A percentile compares a stretch with the other conserved stretches of the same genome.
Evolutionary conservation across 1,140 invertebrate species (phyloP).

Genomic region (Drosophila lowei): DNA sequence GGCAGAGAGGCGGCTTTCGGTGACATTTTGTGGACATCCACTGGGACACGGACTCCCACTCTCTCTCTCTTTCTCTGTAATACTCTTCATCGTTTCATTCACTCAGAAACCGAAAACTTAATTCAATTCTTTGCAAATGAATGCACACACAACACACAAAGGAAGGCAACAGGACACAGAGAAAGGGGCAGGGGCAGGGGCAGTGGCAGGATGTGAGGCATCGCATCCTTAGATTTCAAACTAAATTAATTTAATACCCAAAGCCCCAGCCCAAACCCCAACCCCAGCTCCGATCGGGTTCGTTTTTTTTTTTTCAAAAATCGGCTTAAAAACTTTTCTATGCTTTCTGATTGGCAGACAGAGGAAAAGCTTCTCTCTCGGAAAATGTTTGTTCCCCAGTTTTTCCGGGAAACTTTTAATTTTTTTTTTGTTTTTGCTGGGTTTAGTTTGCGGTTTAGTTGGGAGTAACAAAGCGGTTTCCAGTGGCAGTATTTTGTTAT

Average conservation of each 20-base stretch:
- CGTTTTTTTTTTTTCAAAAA: neutral
- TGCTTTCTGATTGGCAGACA: slow-evolving; percentile 1
- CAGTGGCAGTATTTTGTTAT: slow-evolving; percentile 16
- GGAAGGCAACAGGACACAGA: neutral
- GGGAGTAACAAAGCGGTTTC: slow-evolving; percentile 39
- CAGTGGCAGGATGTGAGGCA: slow-evolving; percentile 11
- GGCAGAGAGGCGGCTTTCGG: slow-evolving; percentile 14
- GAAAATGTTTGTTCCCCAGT: too few relatives aligned
- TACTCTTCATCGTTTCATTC: slow-evolving; percentile 52
- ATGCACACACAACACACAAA: slow-evolving; percentile 34
- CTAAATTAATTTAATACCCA: slow-evolving; percentile 37
- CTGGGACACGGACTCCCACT: neutral
- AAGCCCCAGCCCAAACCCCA: slow-evolving; percentile 12
- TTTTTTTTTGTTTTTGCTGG: neutral
- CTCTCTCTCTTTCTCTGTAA: slow-evolving; percentile 4
- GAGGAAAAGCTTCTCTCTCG: neutral
- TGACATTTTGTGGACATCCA: slow-evolving; percentile 46
- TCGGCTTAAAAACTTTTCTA: slow-evolving; percentile 10
- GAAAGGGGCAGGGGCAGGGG: too few relatives aligned
- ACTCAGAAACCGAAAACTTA: slow-evolving; percentile 57
- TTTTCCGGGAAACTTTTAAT: too few relatives aligned
- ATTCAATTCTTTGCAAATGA: slow-evolving; percentile 76
- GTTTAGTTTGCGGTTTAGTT: slow-evolving; percentile 1
- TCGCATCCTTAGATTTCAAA: slow-evolving; percentile 37
- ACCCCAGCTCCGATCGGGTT: neutral